Evolutionary conservation across 2,797 vertebrate genomes (phyloP).

Genomic region (Microhierax caerulescens): DNA sequence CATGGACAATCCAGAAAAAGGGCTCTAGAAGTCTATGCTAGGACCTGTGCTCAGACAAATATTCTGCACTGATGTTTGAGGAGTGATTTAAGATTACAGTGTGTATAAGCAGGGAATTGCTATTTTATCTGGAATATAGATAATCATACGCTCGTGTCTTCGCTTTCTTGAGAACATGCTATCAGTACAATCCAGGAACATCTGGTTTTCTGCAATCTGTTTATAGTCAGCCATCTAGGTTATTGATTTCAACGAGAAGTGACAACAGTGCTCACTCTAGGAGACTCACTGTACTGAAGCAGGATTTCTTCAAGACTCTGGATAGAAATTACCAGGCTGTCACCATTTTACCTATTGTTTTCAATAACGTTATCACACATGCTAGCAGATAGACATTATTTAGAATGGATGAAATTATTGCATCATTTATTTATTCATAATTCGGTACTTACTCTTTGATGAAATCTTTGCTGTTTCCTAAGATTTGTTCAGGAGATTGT

Average conservation of each 20-base stretch:
- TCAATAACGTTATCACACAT: background rate
- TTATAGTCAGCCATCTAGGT: background rate
- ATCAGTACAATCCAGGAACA: background rate
- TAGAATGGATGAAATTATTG: background rate
- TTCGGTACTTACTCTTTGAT: background rate
- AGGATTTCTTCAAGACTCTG: background rate
- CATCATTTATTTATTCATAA: background rate
- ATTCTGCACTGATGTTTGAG: background rate
- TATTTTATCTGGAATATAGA: background rate
- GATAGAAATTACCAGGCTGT: background rate
- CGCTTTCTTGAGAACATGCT: background rate
- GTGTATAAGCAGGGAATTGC: background rate
- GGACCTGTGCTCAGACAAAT: background rate
- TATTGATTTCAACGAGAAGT: background rate
- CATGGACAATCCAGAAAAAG: background rate
- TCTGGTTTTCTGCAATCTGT: background rate
- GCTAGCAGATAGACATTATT: background rate
- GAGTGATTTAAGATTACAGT: background rate
- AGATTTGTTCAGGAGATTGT: background rate
- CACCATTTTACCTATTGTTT: background rate
- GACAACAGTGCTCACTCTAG: background rate
- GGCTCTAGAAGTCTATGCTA: background rate
- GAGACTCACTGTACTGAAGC: background rate
- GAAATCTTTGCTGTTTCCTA: background rate
- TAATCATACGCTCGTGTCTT: background rate